phyloP scores from a whole-genome alignment of 2,888 invertebrate genomes.

The Synergus gifuensis region DNA sequence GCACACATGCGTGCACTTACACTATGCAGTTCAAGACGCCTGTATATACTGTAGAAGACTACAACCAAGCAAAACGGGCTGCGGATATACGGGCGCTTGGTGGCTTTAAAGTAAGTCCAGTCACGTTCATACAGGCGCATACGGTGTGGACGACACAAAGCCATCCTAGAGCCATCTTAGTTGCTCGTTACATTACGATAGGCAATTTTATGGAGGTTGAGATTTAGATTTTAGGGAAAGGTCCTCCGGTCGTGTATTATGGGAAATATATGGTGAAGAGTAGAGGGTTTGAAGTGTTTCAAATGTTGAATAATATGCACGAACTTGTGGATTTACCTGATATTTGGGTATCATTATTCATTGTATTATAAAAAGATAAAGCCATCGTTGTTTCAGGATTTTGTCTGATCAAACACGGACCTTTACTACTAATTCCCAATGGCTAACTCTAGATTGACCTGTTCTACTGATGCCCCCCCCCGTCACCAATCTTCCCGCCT shows the following conservation, averaged over 20 bases:
- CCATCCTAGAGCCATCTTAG: slow-evolving; percentile 2
- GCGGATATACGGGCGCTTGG: slow-evolving; percentile 54
- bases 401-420: too few relatives aligned
- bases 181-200: background rate
- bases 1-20: slow-evolving; percentile 61
- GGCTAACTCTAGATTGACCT: too few relatives aligned
- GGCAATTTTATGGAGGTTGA: background rate
- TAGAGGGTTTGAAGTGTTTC: too few relatives aligned
- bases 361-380: too few relatives aligned
- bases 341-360: too few relatives aligned
- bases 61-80: background rate
- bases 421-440: too few relatives aligned
- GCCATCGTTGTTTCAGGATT: too few relatives aligned
- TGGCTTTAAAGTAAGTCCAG: slow-evolving; percentile 48
- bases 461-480: too few relatives aligned
- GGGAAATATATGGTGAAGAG: background rate
- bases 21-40: background rate
- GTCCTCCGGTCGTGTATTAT: background rate
- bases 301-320: too few relatives aligned
- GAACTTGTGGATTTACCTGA: too few relatives aligned
- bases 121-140: slow-evolving; percentile 55
- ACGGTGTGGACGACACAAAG: slow-evolving; percentile 1
- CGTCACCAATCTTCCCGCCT: too few relatives aligned
- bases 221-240: background rate
- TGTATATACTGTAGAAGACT: slow-evolving; percentile 36